Base-by-base conservation (phyloP, 2,113 vertebrate genomes). In the Corapipo altera region DNA sequence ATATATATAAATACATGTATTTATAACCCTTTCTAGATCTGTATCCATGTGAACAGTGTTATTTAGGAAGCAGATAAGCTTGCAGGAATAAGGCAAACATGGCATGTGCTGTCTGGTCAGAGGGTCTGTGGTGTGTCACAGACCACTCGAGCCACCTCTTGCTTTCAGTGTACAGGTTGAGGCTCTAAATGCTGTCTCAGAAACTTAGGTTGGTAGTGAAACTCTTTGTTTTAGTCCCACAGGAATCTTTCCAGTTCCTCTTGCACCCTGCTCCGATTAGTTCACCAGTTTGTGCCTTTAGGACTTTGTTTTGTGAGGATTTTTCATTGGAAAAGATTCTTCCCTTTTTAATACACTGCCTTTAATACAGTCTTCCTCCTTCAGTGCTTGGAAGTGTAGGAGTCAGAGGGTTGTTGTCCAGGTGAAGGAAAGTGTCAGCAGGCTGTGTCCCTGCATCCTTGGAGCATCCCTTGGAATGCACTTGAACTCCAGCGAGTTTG, bases 241-340 rank as follows among this genome's bases (percentile, higher is more conserved):
- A 12, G 88, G 80, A 92, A 69, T 62, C 80, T 37, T 92, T 62
- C 67, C 11, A 6, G 6, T 91, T 55, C 12, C 35, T 62, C 55
- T 58, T 52, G 55, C 81, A 74, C 64, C 76, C 43, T 51, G 69
- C 65, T 93, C 81, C 0, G 0, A 73, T 86, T 43, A 71, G 86
- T 78, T 93, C 93, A 95, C 92, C 95, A 1, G 91, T 96, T 94
- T 65, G 96, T 95, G 93, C 95, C 94, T 96, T 97, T 95, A 89
- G 94, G 92, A 94, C 87, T 94, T 96, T 75, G 91, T 67, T 95
- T 96, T 81, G 61, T 89, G 92, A 89, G 71, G 69, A 90, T 78
- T 79, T 87, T 44, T 59, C 75, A 23, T 49, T 74, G 72, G 70
- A 95, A 78, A 86, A 64, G 44, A 13, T 52, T 77, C 88, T 91